Evolutionary conservation across 2,113 vertebrate genomes (phyloP), one percentile per base, ranked within the genome.

Genomic region (Antennarius striatus): DNA sequence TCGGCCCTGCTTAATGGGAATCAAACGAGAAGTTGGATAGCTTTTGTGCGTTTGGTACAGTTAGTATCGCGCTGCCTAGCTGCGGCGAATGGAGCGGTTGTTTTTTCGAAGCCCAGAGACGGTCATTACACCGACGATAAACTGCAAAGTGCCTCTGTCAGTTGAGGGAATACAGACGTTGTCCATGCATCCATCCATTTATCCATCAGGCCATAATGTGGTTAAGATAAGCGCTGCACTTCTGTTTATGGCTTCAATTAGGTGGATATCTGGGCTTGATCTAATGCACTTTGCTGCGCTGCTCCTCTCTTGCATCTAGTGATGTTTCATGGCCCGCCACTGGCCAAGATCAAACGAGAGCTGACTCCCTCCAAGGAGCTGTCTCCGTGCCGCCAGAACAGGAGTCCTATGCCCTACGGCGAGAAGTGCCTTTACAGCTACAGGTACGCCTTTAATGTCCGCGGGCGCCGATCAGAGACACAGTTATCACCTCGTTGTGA

Each of bases 341-440:
- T 93, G 3, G 86, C 94, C 40, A 99, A 99, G 92, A 96, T 99
- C 92, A 99, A 99, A 85, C 92, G 97, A 52, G 97, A 99, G 90
- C 91, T 95, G 84, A 95, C 94, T 84, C 94, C 95, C 13, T 94
- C 95, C 81, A 94, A 94, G 0, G 95, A 96, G 83, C 89, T 95
- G 69, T 96, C 95, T 0, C 94, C 96, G 83, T 98, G 97, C 79
- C 94, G 93, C 86, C 96, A 95, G 2, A 93, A 97, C 85, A 91
- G 95, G 91, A 93, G 92, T 89, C 93, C 95, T 30, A 92, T 94
- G 83, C 92, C 90, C 88, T 98, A 96, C 39, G 93, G 94, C 93
- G 96, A 99, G 91, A 99, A 98, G 96, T 98, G 96, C 97, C 96
- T 98, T 95, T 98, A 97, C 94, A 98, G 95, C 92, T 97, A 96